Percentiles rank a stretch among this genome's conserved stretches.
Evolutionary conservation across 2,888 invertebrate genomes (phyloP).

Genomic region (Andrena camellia): DNA sequence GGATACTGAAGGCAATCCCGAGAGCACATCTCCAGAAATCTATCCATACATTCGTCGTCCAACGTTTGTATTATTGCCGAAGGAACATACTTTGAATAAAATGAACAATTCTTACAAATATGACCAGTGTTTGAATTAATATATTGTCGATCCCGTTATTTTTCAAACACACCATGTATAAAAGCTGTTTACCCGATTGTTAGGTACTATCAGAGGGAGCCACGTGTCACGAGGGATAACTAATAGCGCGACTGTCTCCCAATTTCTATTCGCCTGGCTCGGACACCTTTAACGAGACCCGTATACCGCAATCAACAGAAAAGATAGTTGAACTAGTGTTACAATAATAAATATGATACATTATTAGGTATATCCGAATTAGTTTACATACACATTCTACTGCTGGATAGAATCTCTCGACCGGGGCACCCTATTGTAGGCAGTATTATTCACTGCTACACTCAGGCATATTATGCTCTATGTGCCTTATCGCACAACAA

Average conservation of each 20-base stretch:
- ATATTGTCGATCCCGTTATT: too few species aligned
- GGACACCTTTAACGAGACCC: conserved; percentile 72
- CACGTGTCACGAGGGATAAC: background rate
- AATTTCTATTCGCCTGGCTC: conserved; percentile 64
- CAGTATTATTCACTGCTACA: conserved; percentile 84
- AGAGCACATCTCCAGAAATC: too few species aligned
- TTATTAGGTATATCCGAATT: conserved; percentile 84
- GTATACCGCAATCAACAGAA: conserved; percentile 72
- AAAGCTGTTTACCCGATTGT: too few species aligned
- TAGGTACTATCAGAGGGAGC: background rate
- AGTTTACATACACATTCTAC: conserved; percentile 84
- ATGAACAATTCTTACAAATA: too few species aligned
- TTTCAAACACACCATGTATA: too few species aligned
- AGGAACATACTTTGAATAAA: too few species aligned
- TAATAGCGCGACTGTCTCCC: conserved; percentile 43
- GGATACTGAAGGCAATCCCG: too few species aligned
- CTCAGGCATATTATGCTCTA: conserved; percentile 82
- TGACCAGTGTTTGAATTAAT: too few species aligned
- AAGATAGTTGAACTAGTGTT: conserved; percentile 68
- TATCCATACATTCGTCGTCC: too few species aligned
- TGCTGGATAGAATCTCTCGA: conserved; percentile 84
- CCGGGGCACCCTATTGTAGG: conserved; percentile 82
- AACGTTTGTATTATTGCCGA: too few species aligned
- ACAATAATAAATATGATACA: conserved; percentile 78
- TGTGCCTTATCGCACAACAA: conserved; percentile 83